Evolutionary conservation across 2,888 invertebrate genomes (phyloP).

Genomic region (Ormia ochracea): DNA sequence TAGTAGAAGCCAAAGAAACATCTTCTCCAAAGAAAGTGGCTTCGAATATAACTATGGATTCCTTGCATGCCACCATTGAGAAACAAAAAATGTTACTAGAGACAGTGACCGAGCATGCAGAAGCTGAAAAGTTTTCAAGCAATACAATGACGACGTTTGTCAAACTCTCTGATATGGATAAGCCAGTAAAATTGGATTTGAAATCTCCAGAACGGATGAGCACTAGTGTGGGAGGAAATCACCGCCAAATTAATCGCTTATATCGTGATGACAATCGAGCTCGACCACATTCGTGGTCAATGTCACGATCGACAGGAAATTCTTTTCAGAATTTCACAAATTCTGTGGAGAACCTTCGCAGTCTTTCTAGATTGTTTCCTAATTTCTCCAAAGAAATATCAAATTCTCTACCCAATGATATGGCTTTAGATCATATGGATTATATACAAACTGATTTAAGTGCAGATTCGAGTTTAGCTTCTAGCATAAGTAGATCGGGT

Average conservation of each 20-base stretch:
- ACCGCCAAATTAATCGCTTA: constrained; percentile 73
- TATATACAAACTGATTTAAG: constrained; percentile 79
- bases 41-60: constrained; percentile 73
- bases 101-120: constrained; percentile 74
- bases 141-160: constrained; percentile 81
- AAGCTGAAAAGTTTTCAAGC: constrained; percentile 70
- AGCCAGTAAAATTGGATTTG: constrained; percentile 79
- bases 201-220: constrained; percentile 75
- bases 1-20: constrained; percentile 76
- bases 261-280: constrained; percentile 74
- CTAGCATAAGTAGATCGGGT: constrained; percentile 80
- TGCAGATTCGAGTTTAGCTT: constrained; percentile 79
- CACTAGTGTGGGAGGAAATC: constrained; percentile 74
- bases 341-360: constrained; percentile 80
- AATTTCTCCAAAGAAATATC: constrained; percentile 78
- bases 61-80: constrained; percentile 73
- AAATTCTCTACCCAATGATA: constrained; percentile 75
- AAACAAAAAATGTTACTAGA: constrained; percentile 76
- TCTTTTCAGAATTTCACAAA: constrained; percentile 78
- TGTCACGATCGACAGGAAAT: constrained; percentile 81
- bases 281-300: constrained; percentile 78
- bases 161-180: constrained; percentile 87
- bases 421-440: constrained; percentile 74
- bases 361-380: constrained; percentile 81
- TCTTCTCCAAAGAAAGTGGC: constrained; percentile 74